Base-by-base conservation (phyloP, 2,113 vertebrate species). In the Labeo catla region DNA sequence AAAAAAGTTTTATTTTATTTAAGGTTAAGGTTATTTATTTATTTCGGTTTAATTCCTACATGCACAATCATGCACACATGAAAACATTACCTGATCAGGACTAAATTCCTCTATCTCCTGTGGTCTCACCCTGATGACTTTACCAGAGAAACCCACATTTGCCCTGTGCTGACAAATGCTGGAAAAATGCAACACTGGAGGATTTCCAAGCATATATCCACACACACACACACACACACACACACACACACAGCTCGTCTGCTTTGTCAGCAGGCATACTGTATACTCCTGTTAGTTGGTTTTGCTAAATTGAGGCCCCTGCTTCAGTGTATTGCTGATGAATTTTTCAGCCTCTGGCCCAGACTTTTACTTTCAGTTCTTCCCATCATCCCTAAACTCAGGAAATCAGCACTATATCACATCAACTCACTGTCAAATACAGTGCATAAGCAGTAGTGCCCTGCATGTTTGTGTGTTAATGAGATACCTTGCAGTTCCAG, bases 151-250 rank as follows among this genome's bases (percentile, higher is more conserved):
- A 83, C 65, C 57, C 78, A 83, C 78, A 73, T 23, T 49, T 72
- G 50, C 68, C 84, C 65, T 86, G 66, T 82, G 39, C 77, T 88
- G 81, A 84, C 82, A 88, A 86, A 86, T 59, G 34, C 88, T 83
- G 86, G 79, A 89, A 89, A 89, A 85, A 85, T 89, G 85, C 77
- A 76, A 49, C 73, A 82, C 79, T 73, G 73, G 65, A 87, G 78
- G 34, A 85, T 85, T 87, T 76, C 78, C 23, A 59, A 89, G 59
- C 63, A 77, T 34, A 72, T 5, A 23, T 16, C 19, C 36, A 73
- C 54, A 85, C 79, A 84, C 78, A 76, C 49, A 84, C 81, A 59
- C 74, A 70, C 45, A 80, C 81, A 84, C 81, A 86, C 66, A 86
- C 39, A 78, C 77, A 87, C 70, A 77, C 7, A 21, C 47, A 16